Base-by-base conservation (phyloP, 2,113 vertebrate genomes). In the Pollimyrus isidori region DNA sequence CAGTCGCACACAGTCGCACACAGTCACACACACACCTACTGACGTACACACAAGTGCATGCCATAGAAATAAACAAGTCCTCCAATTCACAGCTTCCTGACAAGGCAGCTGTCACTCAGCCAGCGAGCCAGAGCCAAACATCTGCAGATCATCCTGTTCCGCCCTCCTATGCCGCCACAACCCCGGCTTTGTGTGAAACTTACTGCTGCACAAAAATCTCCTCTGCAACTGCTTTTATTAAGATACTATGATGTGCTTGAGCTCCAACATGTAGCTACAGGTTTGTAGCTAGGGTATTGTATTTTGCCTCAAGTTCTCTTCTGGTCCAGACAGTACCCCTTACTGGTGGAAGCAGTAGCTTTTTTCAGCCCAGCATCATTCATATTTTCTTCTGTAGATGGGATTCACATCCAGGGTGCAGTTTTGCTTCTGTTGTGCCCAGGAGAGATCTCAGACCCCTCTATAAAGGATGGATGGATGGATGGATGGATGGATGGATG, bases 81-180 rank as follows among this genome's bases (percentile, higher is more conserved):
- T 15, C 83, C 88, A 10, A 83, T 90, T 45, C 19, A 5, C 50
- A 23, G 21, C 87, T 85, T 52, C 42, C 58, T 89, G 87, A 89
- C 69, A 65, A 90, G 30, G 89, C 89, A 91, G 87, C 88, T 90
- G 91, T 92, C 89, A 52, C 26, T 91, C 89, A 90, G 91, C 91
- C 92, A 92, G 30, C n/a, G 23, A 87, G 46, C 53, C 46, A 39
- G 6, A 86, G 85, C 89, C 91, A 92, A 92, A 92, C 92, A 92
- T 91, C 91, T 92, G 91, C 73, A 91, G 89, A 90, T 76, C 39
- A 91, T 92, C 52, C 90, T 11, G 58, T 39, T 26, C 53, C 69
- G 3, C 65, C 65, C 88, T 89, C 62, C 88, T 11, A 69, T 56
- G 87, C 48, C 50, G 50, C n/a, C 56, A 76, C 87, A 87, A 88